phyloP scores from a whole-genome alignment of 2,888 invertebrate species.

The Xanthia icteritia region DNA sequence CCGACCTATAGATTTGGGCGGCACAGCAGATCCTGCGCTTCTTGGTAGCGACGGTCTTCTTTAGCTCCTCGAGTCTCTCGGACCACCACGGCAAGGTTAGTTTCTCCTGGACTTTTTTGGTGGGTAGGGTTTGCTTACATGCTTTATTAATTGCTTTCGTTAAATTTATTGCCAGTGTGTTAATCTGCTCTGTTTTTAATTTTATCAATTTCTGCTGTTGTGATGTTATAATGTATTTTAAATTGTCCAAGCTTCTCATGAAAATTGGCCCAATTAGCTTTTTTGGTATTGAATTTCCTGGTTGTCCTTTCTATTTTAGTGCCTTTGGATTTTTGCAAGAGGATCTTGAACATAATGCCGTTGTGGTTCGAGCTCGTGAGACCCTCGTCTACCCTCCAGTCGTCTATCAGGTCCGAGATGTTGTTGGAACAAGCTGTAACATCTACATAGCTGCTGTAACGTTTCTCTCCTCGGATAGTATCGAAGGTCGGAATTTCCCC shows the following conservation, averaged over 20 bases:
- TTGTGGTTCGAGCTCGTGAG: constrained; percentile 6
- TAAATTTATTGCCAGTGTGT: neutral
- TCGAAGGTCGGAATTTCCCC: neutral
- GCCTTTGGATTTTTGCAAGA: neutral
- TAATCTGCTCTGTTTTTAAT: constrained; percentile 17
- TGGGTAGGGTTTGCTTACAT: too few species aligned
- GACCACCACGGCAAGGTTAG: too few species aligned
- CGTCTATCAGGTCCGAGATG: neutral
- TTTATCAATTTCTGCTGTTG: neutral
- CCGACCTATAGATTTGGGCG: too few species aligned
- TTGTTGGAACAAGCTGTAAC: neutral
- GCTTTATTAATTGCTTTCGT: too few species aligned
- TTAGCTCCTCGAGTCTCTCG: too few species aligned
- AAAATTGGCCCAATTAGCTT: neutral
- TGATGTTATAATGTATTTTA: neutral
- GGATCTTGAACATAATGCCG: neutral
- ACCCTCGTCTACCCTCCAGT: neutral
- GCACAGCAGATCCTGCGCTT: neutral
- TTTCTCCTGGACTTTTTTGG: too few species aligned
- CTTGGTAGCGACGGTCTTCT: neutral
- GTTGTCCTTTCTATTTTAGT: neutral
- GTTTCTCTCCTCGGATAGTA: too few species aligned
- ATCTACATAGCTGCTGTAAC: neutral
- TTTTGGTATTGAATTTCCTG: neutral
- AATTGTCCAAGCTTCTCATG: neutral